Percentiles rank a stretch among this genome's conserved stretches.
Conservation (phyloP, 2,888 invertebrate species). For the Meta bourneti region DNA sequence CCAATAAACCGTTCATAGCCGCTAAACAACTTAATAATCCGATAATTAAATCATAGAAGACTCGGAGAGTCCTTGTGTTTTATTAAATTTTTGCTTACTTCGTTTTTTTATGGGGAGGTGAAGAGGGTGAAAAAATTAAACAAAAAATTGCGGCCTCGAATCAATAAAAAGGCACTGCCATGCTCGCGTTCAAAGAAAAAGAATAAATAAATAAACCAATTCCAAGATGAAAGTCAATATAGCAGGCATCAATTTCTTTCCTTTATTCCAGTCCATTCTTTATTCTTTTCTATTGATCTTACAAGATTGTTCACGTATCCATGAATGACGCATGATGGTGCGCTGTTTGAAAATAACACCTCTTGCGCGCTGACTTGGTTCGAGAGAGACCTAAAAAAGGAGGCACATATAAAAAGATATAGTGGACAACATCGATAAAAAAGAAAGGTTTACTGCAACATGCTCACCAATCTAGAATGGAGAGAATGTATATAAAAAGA, state of each 20-base stretch:
- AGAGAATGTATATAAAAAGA: not conserved
- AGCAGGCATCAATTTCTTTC: conserved; percentile 56
- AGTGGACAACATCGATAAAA: conserved; percentile 21
- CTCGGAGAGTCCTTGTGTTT: not conserved
- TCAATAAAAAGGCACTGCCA: conserved; percentile 41
- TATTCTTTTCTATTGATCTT: conserved; percentile 45
- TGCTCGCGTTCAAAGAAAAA: not conserved
- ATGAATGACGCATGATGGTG: conserved; percentile 45
- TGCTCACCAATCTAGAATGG: not conserved
- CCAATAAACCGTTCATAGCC: conserved; percentile 52
- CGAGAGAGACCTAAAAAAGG: not conserved
- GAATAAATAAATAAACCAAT: not conserved
- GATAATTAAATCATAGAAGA: conserved; percentile 64
- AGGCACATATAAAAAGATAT: conserved; percentile 27
- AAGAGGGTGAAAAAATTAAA: not conserved
- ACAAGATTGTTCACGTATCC: conserved; percentile 50
- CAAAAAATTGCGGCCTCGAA: not conserved
- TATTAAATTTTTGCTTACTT: not conserved
- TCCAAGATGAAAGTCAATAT: conserved; percentile 54
- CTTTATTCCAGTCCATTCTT: conserved; percentile 27
- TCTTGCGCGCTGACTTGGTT: not conserved
- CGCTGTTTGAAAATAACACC: conserved; percentile 63
- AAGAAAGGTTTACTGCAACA: conserved; percentile 2
- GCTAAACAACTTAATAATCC: conserved; percentile 63
- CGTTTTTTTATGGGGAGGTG: not conserved